Conservation (phyloP, 1,140 invertebrate genomes). For the Bombus consobrinus region DNA sequence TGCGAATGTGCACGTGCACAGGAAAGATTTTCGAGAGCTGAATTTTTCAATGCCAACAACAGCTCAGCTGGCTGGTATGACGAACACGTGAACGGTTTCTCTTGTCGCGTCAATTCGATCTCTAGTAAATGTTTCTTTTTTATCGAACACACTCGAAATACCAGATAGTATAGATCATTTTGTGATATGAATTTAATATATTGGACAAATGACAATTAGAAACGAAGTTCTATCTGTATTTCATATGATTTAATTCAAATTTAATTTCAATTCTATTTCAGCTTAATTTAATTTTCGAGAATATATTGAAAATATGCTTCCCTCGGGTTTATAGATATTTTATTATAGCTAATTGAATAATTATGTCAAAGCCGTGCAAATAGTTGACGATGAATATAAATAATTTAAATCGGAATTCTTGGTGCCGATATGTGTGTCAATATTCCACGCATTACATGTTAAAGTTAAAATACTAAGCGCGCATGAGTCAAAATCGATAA, state of each 20-base stretch:
- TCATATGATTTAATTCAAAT: not conserved
- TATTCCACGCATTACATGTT: too few species aligned
- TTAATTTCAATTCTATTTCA: not conserved
- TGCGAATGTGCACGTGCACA: conserved; percentile 75
- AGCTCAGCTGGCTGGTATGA: conserved; percentile 41
- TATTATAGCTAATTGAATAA: not conserved
- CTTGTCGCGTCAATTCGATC: not conserved
- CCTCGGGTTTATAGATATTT: not conserved
- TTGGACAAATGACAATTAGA: not conserved
- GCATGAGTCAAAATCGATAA: not conserved
- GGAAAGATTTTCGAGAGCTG: conserved; percentile 57
- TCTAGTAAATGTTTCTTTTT: not conserved
- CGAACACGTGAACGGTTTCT: conserved; percentile 36
- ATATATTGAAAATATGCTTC: not conserved
- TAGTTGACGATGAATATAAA: too few species aligned
- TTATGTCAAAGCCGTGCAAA: not conserved
- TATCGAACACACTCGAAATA: too few species aligned
- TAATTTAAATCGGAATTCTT: too few species aligned
- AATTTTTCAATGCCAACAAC: conserved; percentile 72
- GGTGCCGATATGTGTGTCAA: too few species aligned
- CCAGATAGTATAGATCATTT: not conserved
- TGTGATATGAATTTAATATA: not conserved
- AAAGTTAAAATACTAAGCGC: too few species aligned
- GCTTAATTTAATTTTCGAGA: not conserved
- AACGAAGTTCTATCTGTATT: not conserved